Evolutionary conservation across 2,888 invertebrate genomes (phyloP).

Genomic region (Plutella xylostella): DNA sequence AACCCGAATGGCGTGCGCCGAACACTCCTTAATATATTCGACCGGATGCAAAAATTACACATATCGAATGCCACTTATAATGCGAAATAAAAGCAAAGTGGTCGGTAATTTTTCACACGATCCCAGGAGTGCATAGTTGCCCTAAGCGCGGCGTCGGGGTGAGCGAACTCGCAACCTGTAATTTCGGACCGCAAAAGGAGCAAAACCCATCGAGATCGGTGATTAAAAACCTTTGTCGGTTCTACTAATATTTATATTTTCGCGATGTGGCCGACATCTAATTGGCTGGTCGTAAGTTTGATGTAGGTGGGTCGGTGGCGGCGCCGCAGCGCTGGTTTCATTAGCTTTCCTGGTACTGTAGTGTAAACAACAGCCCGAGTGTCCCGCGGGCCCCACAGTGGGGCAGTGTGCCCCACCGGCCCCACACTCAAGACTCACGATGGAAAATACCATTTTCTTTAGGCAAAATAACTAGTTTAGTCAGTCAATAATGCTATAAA

Average conservation of each 20-base stretch:
- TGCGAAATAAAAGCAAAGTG: slow-evolving; percentile 59
- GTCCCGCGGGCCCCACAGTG: slow-evolving; percentile 32
- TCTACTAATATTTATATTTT: slow-evolving; percentile 71
- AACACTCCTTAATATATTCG: slow-evolving; percentile 27
- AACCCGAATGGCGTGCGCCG: slow-evolving; percentile 13
- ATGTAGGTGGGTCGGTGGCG: slow-evolving; percentile 40
- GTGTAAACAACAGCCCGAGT: background rate
- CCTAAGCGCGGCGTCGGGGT: slow-evolving; percentile 63
- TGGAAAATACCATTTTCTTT: slow-evolving; percentile 40
- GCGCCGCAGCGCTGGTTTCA: slow-evolving; percentile 44
- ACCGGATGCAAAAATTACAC: slow-evolving; percentile 56
- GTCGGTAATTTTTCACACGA: slow-evolving; percentile 66
- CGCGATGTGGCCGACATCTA: slow-evolving; percentile 66
- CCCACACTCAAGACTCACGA: slow-evolving; percentile 19
- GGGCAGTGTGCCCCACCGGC: slow-evolving; percentile 39
- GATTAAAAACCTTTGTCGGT: slow-evolving; percentile 71
- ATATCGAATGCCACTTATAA: slow-evolving; percentile 60
- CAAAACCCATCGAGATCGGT: slow-evolving; percentile 62
- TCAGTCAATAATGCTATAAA: slow-evolving; percentile 39
- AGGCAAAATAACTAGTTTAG: slow-evolving; percentile 25
- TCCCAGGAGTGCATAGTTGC: slow-evolving; percentile 58
- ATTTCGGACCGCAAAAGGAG: slow-evolving; percentile 69
- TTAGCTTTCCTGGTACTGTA: slow-evolving; percentile 61
- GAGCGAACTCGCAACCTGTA: slow-evolving; percentile 66
- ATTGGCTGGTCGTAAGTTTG: slow-evolving; percentile 57